Evolutionary conservation across 2,888 invertebrate species (phyloP).

Genomic region (Nebria brevicollis): DNA sequence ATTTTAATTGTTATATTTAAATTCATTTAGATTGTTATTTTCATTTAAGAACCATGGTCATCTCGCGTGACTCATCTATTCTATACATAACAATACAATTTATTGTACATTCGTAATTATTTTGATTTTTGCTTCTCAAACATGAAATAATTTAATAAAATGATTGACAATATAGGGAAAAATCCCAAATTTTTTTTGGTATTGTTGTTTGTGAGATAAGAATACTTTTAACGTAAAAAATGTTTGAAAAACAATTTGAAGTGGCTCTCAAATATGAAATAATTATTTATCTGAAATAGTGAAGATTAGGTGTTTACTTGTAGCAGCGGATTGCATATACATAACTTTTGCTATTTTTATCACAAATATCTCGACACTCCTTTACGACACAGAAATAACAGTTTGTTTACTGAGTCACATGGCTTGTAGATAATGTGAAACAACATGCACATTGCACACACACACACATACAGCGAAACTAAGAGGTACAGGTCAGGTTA

Average conservation of each 20-base stretch:
- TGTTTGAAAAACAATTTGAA: not conserved
- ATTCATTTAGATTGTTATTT: too few relatives aligned
- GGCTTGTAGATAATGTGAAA: conserved; percentile 9
- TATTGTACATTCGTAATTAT: too few relatives aligned
- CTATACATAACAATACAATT: too few relatives aligned
- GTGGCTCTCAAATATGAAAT: not conserved
- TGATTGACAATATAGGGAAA: too few relatives aligned
- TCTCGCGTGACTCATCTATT: too few relatives aligned
- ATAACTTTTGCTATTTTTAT: conserved; percentile 31
- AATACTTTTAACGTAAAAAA: not conserved
- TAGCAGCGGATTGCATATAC: not conserved
- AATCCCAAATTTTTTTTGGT: too few relatives aligned
- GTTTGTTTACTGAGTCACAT: conserved; percentile 33
- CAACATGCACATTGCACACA: not conserved
- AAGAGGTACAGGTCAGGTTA: conserved; percentile 40
- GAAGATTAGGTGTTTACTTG: not conserved
- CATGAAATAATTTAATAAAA: too few relatives aligned
- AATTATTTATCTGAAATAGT: not conserved
- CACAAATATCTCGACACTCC: conserved; percentile 35
- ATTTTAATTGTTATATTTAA: too few relatives aligned
- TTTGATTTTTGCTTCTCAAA: too few relatives aligned
- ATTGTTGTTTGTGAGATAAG: not conserved
- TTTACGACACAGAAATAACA: conserved; percentile 34
- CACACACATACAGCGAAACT: conserved; percentile 9
- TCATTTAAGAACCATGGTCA: too few relatives aligned